Base-by-base conservation (phyloP, 1,140 invertebrate genomes). In the Chlorops oryzae region DNA sequence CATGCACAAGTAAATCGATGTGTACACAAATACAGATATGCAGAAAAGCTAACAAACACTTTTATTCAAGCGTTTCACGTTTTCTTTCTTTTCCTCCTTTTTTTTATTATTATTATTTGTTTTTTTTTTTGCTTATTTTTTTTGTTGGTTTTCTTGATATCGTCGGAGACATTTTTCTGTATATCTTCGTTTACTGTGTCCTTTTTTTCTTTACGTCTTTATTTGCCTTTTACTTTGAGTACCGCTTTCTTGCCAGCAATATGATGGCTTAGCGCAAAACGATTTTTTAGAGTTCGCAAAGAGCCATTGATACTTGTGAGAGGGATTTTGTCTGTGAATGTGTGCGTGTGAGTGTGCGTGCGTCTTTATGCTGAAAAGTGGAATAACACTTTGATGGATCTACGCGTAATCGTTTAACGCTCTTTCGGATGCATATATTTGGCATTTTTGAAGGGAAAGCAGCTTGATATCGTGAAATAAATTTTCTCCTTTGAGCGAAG, bases 121-220 rank as follows among this genome's bases (percentile, higher is more conserved):
- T 32, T 7, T 43, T 43, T 12, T 15, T 20, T 45, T 21, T 21
- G 25, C 20, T 28, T 32, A n/a, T 12, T 45, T 44, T 28, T 25
- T 28, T 32, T 32, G 28, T 23, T 18, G 34, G 34, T 28, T 32
- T 45, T 45, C 34, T 28, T 32, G 7, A 13, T 21, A 2, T 6
- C 27, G 3, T 9, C 25, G 10, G 37, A n/a, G 25, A 45, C 42
- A 45, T 21, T 34, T 28, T 21, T 21, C 42, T 28, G 21, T 5
- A 24, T 23, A 5, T n/a, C 20, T 9, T 13, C 22, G 6, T 22
- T 46, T 46, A 32, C 28, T 22, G 43, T 20, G 20, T 34, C 27
- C 17, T 47, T 38, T 47, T 23, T 47, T 38, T 47, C n/a, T 47
- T 47, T 38, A 35, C 34, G 32, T 47, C 45, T 47, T 37, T 47